Base-by-base conservation (phyloP, 2,888 invertebrate species). In the Rotaria macrura region DNA sequence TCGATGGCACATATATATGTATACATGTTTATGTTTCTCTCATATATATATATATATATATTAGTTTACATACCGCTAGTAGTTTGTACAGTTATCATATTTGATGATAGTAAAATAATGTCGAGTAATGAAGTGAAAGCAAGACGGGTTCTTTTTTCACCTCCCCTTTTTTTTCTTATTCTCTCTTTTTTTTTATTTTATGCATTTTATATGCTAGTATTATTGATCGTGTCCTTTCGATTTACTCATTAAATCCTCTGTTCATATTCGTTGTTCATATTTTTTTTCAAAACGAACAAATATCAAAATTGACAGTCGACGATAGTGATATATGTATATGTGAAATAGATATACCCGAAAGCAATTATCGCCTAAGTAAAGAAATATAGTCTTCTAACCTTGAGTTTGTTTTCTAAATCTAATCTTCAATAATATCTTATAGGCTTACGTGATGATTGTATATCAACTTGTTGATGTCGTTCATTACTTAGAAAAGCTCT, bases 281-380 rank as follows among this genome's bases (percentile, higher is more conserved):
- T 65, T 65, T n/a, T n/a, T 65, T 65, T 65, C 65, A 65, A 65
- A 34, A 65, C 20, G 65, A 65, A 34, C 65, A 65, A 65, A 65
- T 65, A 65, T 65, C 65, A 65, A 65, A 65, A 65, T 65, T 65
- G 65, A 65, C 65, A 65, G 65, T 65, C 38, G 65, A 25, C 34
- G 17, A 65, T 65, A 34, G 65, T 65, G 65, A 65, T 65, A 65
- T 65, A 65, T 65, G 17, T 20, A 65, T 6, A n/a, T 29, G 34
- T 65, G 65, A 65, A 65, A 65, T 65, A 65, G 65, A 65, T 65
- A 65, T 65, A 65, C 65, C 14, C 4, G 65, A 65, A 25, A 65
- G 65, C 65, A 65, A 65, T 65, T 65, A 65, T 38, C 65, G 65
- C 20, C 29, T 65, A 34, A 65, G 65, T 65, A 65, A 65, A 65